Conservation (phyloP, 2,888 invertebrate genomes). For the Watsonalla cultraria region DNA sequence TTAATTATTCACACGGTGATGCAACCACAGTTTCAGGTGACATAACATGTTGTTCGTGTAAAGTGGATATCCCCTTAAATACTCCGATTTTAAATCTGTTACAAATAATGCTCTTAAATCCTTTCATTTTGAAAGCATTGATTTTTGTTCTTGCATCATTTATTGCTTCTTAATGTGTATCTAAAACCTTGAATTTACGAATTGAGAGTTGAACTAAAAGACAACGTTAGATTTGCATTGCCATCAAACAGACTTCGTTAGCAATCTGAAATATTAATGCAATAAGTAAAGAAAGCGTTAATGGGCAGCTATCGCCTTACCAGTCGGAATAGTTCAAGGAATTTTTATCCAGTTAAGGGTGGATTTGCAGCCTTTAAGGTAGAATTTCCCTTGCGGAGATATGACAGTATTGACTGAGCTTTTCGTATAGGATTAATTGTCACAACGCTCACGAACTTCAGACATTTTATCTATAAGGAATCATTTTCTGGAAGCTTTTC, state of each 20-base stretch:
- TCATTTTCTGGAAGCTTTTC: background rate
- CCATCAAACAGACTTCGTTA: constrained; percentile 30
- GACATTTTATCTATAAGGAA: background rate
- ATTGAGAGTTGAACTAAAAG: background rate
- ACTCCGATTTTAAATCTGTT: too few relatives aligned
- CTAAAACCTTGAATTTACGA: background rate
- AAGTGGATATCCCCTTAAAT: too few relatives aligned
- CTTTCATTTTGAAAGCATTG: too few relatives aligned
- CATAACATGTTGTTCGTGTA: too few relatives aligned
- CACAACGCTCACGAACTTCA: background rate
- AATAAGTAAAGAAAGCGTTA: constrained; percentile 41
- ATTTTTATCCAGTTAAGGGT: constrained; percentile 7
- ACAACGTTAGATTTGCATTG: constrained; percentile 1
- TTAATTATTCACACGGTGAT: too few relatives aligned
- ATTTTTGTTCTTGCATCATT: too few relatives aligned
- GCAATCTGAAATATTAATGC: constrained; percentile 40
- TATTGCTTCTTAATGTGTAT: background rate
- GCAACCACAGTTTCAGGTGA: too few relatives aligned
- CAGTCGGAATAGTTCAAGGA: constrained; percentile 20
- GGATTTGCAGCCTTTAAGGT: background rate
- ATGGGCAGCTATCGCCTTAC: constrained; percentile 42
- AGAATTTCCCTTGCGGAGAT: background rate
- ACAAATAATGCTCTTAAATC: too few relatives aligned
- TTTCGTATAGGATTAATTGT: constrained; percentile 1
- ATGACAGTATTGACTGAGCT: background rate